Conservation (phyloP, 92 coral and sea anemone species). For the Siderastrea radians region DNA sequence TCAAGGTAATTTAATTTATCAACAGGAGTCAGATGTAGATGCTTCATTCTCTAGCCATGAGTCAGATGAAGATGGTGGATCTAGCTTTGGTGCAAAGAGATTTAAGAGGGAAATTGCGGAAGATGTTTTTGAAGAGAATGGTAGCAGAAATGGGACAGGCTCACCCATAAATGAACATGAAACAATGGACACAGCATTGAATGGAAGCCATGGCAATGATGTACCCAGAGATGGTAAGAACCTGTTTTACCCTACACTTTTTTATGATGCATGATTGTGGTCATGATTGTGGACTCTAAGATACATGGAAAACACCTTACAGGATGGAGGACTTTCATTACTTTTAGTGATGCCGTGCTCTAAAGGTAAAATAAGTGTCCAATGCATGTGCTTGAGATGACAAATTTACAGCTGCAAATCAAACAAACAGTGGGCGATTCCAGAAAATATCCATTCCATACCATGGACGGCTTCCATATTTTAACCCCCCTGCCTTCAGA, state of each 20-base stretch:
- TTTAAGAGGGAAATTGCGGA: conserved; percentile 89
- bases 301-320: no score
- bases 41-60: conserved; percentile 99
- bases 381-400: no score
- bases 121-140: conserved; percentile 82
- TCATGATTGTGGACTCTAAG: no score
- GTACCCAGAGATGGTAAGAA: conserved; percentile 77
- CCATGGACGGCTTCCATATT: no score
- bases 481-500: no score
- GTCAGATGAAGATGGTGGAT: conserved; percentile 86
- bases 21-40: conserved; percentile 96
- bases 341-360: no score
- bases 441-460: no score
- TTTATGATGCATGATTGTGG: not conserved
- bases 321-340: no score
- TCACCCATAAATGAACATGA: conserved; percentile 52
- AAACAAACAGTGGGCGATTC: no score
- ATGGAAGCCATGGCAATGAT: conserved; percentile 82
- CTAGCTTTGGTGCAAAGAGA: conserved; percentile 58
- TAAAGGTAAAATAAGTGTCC: no score
- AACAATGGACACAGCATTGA: conserved; percentile 66
- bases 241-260: not conserved
- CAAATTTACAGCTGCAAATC: no score
- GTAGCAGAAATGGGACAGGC: conserved; percentile 84
- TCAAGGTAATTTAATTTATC: not conserved